Evolutionary conservation across 2,797 vertebrate genomes (phyloP), one percentile per base, ranked within the genome.

Genomic region (Alfaro cultratus): DNA sequence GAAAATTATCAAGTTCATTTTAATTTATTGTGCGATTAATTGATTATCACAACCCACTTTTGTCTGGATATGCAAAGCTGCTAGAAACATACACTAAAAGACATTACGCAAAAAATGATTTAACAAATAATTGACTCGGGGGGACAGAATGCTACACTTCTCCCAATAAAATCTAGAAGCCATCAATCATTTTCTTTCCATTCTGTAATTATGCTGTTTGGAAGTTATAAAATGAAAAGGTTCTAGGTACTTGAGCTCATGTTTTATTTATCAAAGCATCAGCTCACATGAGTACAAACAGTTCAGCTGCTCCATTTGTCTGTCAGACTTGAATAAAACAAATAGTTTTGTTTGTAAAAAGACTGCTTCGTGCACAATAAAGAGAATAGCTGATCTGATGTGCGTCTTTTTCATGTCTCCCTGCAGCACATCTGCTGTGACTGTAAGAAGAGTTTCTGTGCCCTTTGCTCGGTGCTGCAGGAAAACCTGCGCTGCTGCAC

Each of bases 381-480:
- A 64, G 53, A 39, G 46, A 80, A 76, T 78, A 31, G 0, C 67
- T 78, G 45, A 83, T 90, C 43, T 26, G 75, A 0, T 72, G 43
- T 57, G 13, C 81, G 70, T 67, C 3, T 72, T 34, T 6, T 31
- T 81, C 36, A 55, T 57, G 11, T 46, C 26, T 71, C 23, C 41
- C 75, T 4, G 5, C 92, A 99, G 98, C 97, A 99, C 18, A 94
- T 99, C 81, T 99, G 98, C 78, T 97, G 96, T 74, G 98, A 99
- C 85, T 99, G 98, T 94, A 98, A 97, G 95, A 98, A 98, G 95
- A 97, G 97, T 80, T 99, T 98, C 87, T 99, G 98, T 85, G 97
- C 98, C 0, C 91, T 99, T 75, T 99, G 98, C 88, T 99, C 98
- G 0, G 96, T 98, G 87, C 95, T 95, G 49, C 97, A 98, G 93